Percentiles rank a stretch among this genome's conserved stretches.
These are phyloP conservation scores for Motacilla tschutschensis DNA, from an alignment of 2,113 vertebrate species.

Conservation along the genomic window DNA sequence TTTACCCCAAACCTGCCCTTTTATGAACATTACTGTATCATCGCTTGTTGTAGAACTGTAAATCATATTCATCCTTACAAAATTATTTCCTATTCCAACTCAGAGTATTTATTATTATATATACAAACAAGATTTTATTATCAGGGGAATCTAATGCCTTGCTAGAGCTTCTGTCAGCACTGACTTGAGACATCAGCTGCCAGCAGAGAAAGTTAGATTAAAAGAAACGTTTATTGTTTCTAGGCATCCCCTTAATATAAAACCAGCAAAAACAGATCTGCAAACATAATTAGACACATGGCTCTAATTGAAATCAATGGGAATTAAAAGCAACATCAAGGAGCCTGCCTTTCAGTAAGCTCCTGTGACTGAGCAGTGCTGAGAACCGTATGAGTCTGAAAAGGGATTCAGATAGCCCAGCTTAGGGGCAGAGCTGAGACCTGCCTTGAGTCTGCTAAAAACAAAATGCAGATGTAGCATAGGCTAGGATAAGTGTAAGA, in stretches of 20 bases:
- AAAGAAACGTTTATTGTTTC: background rate
- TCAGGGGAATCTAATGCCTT: background rate
- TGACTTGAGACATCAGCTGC: background rate
- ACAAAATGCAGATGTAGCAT: background rate
- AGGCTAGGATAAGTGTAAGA: background rate
- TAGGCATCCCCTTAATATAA: conserved; percentile 1
- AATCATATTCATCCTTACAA: background rate
- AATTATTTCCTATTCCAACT: background rate
- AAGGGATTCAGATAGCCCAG: background rate
- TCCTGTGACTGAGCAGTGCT: background rate
- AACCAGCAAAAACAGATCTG: background rate
- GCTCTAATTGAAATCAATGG: background rate
- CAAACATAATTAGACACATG: background rate
- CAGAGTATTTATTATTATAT: background rate
- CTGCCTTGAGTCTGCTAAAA: background rate
- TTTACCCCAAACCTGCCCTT: conserved; percentile 71
- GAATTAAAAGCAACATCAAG: background rate
- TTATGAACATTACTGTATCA: conserved; percentile 40
- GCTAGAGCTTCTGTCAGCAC: conserved; percentile 1
- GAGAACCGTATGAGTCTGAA: background rate
- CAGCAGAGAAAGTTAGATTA: conserved; percentile 2
- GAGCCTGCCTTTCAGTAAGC: background rate
- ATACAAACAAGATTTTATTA: background rate
- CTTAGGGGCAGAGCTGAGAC: background rate
- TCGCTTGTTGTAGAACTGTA: background rate